Percentiles rank a stretch among this genome's conserved stretches.
Conservation (phyloP, 2,797 vertebrate genomes). For the Danio aesculapii region DNA sequence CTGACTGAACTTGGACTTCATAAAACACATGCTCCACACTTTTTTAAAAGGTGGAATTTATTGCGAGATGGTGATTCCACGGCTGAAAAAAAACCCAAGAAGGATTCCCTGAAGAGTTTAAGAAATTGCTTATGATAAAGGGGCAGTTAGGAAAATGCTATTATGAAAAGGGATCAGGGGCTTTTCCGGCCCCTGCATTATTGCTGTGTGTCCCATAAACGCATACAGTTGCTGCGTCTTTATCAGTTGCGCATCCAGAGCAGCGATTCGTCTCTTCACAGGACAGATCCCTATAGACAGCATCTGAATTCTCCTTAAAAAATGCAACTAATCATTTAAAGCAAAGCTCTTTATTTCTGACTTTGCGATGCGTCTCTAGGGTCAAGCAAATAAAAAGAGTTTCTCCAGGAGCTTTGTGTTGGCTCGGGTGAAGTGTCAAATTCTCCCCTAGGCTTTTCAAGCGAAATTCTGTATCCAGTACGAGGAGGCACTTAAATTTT, state of each 20-base stretch:
- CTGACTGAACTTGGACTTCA: slow-evolving; percentile 95
- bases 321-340: slow-evolving; percentile 57
- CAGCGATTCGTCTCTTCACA: slow-evolving; percentile 70
- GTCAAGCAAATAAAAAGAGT: slow-evolving; percentile 64
- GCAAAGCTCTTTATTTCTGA: slow-evolving; percentile 66
- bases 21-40: slow-evolving; percentile 78
- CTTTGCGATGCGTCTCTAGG: slow-evolving; percentile 64
- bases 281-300: slow-evolving; percentile 65
- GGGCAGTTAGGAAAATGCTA: slow-evolving; percentile 82
- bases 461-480: slow-evolving; percentile 72
- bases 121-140: slow-evolving; percentile 87
- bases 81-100: slow-evolving; percentile 77
- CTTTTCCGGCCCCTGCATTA: slow-evolving; percentile 65
- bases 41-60: slow-evolving; percentile 90
- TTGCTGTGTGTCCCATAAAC: slow-evolving; percentile 67
- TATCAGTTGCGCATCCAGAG: slow-evolving; percentile 76
- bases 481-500: slow-evolving; percentile 69
- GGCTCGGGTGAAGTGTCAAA: slow-evolving; percentile 67
- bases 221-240: slow-evolving; percentile 66
- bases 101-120: slow-evolving; percentile 88
- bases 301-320: slow-evolving; percentile 64
- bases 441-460: slow-evolving; percentile 68
- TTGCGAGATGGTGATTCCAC: slow-evolving; percentile 90
- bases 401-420: slow-evolving; percentile 58
- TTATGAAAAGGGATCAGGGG: slow-evolving; percentile 73